A percentile compares a stretch with the other conserved stretches of the same genome.
Conservation (phyloP, 2,797 vertebrate genomes). For the Sebastes cheni region DNA sequence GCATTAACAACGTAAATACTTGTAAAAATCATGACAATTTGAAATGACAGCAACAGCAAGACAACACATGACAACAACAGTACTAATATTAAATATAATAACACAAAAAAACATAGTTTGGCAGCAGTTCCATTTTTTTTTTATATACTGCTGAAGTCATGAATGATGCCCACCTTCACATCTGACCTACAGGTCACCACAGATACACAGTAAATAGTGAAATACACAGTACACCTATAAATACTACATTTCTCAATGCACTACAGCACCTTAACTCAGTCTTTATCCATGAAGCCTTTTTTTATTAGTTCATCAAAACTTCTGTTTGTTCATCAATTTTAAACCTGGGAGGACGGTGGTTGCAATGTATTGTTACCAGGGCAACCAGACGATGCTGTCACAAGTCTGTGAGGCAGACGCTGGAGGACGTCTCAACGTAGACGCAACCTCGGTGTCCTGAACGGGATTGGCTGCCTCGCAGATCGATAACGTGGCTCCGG, state of each 20-base stretch:
- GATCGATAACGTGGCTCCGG: slow-evolving; percentile 72
- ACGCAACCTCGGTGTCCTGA: slow-evolving; percentile 58
- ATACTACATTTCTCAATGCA: neutral
- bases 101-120: neutral
- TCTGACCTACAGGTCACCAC: slow-evolving; percentile 58
- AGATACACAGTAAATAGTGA: neutral
- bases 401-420: slow-evolving; percentile 79
- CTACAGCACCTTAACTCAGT: slow-evolving; percentile 3
- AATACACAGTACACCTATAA: neutral
- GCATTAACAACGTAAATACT: neutral
- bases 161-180: neutral
- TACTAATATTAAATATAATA: neutral
- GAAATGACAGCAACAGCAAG: neutral
- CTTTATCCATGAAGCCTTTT: neutral
- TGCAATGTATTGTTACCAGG: neutral
- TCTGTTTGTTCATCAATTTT: neutral
- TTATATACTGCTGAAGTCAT: slow-evolving; percentile 9
- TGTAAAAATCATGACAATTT: neutral
- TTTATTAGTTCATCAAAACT: neutral
- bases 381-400: slow-evolving; percentile 52
- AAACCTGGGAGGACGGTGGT: neutral
- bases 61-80: neutral
- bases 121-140: slow-evolving; percentile 19
- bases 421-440: slow-evolving; percentile 81
- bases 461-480: slow-evolving; percentile 55